Evolutionary conservation across 2,113 vertebrate species (phyloP).

Genomic region (Hemicordylus capensis): DNA sequence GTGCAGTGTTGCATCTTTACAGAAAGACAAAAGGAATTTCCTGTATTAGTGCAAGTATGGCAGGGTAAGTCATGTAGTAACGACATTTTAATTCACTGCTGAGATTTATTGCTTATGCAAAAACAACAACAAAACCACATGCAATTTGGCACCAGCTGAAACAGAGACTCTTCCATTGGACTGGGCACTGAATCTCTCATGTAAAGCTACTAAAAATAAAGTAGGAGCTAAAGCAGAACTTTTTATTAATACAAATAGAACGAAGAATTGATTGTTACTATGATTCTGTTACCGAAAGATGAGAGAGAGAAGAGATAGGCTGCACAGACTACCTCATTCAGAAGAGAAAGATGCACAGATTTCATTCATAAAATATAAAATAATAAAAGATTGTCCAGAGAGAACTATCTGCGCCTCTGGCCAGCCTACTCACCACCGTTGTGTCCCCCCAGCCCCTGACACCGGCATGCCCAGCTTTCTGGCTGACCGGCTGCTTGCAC

Average conservation of each 20-base stretch:
- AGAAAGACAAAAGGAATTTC: neutral
- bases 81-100: conserved; percentile 12
- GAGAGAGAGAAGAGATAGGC: neutral
- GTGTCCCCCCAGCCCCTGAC: no score
- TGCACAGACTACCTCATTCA: conserved; percentile 8
- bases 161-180: no score
- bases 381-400: neutral
- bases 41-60: neutral
- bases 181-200: neutral
- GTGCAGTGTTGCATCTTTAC: neutral
- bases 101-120: conserved; percentile 3
- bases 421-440: no score
- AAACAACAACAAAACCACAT: conserved; percentile 26
- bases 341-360: no score
- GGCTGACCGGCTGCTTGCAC: no score
- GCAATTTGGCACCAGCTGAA: neutral
- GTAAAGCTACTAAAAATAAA: conserved; percentile 3
- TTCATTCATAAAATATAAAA: no score
- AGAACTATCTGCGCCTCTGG: conserved; percentile 1
- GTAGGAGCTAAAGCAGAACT: conserved; percentile 8
- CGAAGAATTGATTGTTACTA: neutral
- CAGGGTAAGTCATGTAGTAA: neutral
- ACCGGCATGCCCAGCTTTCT: no score
- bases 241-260: conserved; percentile 12
- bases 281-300: conserved; percentile 11